Base-by-base conservation (phyloP, 2,113 vertebrate species). In the Caloenas nicobarica region DNA sequence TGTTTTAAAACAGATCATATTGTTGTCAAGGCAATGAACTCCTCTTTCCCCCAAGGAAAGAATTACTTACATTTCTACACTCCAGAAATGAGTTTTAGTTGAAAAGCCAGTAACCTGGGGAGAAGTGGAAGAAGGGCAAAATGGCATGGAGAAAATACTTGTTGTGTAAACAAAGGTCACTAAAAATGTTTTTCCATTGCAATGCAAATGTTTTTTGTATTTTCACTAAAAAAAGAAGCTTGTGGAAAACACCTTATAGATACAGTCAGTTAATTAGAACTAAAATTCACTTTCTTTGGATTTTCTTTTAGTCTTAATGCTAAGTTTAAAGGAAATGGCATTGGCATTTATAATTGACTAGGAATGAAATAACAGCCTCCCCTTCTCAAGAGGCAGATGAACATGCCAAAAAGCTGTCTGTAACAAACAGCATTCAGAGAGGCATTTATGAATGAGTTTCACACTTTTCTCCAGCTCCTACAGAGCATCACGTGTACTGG, bases 1-100 rank as follows among this genome's bases (percentile, higher is more conserved):
- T 88, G 16, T 69, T 93, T 93, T 83, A 79, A 93, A 96, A 36
- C 36, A 81, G 70, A 88, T 80, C 11, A 64, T 79, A 48, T 16
- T 83, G 60, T 80, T 94, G 60, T 91, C 86, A 91, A 65, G 66
- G 58, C 71, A 85, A 33, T 94, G 62, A 94, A 58, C 36, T 88
- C 46, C 13, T 88, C 58, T 93, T 82, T 84, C 17, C 51, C 69
- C 26, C 31, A 66, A 74, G 83, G 72, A 93, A 74, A 58, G 28
- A 83, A 46, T 33, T 88, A 26, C 54, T 95, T 93, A 54, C 28
- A 23, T 83, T 88, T 90, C 56, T 88, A 1, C 3, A 6, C 36
- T 86, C 21, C 74, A 73, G 64, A 83, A 83, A 86, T 83, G 36
- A 86, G 13, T 77, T 93, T 65, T 61, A 65, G 33, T 57, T 88